Evolutionary conservation across 2,113 vertebrate species (phyloP), one percentile per base, ranked within the genome.

Genomic region (Hirundichthys speculiger): DNA sequence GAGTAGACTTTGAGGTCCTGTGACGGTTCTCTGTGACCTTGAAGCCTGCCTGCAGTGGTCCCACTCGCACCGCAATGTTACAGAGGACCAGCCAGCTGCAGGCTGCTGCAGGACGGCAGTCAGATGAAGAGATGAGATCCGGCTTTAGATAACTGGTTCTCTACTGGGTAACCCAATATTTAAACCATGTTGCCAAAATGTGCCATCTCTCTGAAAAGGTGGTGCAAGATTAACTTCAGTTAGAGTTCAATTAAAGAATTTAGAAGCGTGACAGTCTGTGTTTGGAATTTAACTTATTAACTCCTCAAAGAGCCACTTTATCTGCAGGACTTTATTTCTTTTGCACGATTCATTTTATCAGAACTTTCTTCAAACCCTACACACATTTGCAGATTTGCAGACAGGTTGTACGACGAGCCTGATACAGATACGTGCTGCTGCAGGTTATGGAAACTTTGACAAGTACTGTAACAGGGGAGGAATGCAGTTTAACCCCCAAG

Each of bases 151-250:
- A 63, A 52, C 54, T 48, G 39, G 39, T 64, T 77, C 38, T 83
- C 71, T 53, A 15, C 79, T 79, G 50, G 73, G 86, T 85, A 90
- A 90, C 80, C 76, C 62, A 61, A 88, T 80, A 89, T 43, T 71
- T 45, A 71, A 39, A 15, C 61, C 4, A 5, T 48, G 67, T 2
- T 84, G 79, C 80, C 75, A 86, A 86, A 68, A 83, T 88, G 74
- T n/a, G 77, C 71, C 16, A 66, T 40, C 83, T 70, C 84, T 84
- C 72, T 45, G n/a, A 63, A 77, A 77, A 61, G 58, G 59, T 69
- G 58, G 59, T 69, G 19, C 27, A 18, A 48, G 57, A 77, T 72
- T 51, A 75, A 82, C 74, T 87, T 88, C 79, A 74, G 78, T 82
- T 65, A 56, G 66, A 73, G 61, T 64, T 64, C 47, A 68, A 59